Evolutionary conservation across 2,888 invertebrate species (phyloP).

Genomic region (Harpalus rubripes): DNA sequence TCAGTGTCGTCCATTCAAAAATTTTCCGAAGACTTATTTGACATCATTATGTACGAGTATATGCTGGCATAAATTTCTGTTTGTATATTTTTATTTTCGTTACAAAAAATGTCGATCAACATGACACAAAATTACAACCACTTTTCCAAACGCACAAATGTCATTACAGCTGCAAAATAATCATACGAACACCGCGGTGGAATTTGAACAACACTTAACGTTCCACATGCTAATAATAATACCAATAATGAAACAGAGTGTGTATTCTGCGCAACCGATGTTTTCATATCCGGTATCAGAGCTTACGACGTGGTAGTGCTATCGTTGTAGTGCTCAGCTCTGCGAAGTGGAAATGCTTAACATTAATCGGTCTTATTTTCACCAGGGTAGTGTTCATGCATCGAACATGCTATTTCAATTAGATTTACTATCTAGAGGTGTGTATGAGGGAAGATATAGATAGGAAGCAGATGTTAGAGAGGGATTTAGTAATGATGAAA

Average conservation of each 20-base stretch:
- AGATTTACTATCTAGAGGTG: slow-evolving; percentile 7
- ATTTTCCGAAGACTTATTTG: too few relatives aligned
- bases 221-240: background rate
- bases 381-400: background rate
- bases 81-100: too few relatives aligned
- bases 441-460: background rate
- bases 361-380: slow-evolving; percentile 55
- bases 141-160: background rate
- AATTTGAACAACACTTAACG: background rate
- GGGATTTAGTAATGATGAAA: background rate
- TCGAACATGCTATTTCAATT: slow-evolving; percentile 53
- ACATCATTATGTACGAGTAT: too few relatives aligned
- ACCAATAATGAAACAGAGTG: slow-evolving; percentile 7
- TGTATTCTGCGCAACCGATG: background rate
- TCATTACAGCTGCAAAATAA: background rate
- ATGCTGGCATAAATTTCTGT: too few relatives aligned
- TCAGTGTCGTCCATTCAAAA: too few relatives aligned
- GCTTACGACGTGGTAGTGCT: background rate
- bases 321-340: background rate
- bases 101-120: background rate
- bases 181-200: background rate
- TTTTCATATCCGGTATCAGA: slow-evolving; percentile 37
- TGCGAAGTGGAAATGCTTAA: slow-evolving; percentile 23
- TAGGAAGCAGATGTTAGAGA: background rate
- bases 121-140: background rate